Evolutionary conservation across 2,797 vertebrate genomes (phyloP).

Genomic region (Lagocephalus sceleratus): DNA sequence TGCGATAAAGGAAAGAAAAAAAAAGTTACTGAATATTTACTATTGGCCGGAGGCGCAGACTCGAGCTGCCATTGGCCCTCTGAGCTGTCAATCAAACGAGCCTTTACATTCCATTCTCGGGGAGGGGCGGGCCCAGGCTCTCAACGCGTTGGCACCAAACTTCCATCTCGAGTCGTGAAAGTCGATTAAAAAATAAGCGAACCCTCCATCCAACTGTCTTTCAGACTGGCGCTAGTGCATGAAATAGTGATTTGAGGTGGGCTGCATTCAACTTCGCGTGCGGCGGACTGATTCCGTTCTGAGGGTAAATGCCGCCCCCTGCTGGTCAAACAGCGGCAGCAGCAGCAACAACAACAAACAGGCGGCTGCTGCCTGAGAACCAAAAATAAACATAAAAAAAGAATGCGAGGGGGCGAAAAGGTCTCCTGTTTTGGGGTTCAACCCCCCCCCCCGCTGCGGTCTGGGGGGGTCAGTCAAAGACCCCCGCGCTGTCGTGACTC

Average conservation of each 20-base stretch:
- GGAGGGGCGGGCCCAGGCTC: conserved; percentile 28
- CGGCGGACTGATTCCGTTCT: no score
- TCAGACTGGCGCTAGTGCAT: no score
- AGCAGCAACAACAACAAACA: conserved; percentile 39
- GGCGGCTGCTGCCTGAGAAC: neutral
- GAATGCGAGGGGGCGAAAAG: neutral
- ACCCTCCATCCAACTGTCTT: no score
- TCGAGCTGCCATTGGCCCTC: conserved; percentile 59
- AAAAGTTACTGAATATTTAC: conserved; percentile 35
- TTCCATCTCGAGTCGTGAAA: no score
- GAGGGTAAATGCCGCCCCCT: conserved; percentile 40
- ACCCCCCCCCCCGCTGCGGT: no score
- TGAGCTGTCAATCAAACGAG: conserved; percentile 46
- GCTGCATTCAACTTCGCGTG: no score
- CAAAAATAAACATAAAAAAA: no score
- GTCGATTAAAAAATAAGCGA: no score
- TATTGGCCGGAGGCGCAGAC: conserved; percentile 48
- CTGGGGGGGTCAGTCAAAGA: neutral
- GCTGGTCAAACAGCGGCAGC: conserved; percentile 27
- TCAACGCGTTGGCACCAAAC: neutral
- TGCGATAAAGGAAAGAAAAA: no score
- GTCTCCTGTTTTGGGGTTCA: no score
- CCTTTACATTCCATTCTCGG: conserved; percentile 50
- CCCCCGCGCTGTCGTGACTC: neutral
- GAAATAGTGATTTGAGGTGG: no score